Conservation (phyloP, 2,888 invertebrate species). For the Stenchaetothrips biformis region DNA sequence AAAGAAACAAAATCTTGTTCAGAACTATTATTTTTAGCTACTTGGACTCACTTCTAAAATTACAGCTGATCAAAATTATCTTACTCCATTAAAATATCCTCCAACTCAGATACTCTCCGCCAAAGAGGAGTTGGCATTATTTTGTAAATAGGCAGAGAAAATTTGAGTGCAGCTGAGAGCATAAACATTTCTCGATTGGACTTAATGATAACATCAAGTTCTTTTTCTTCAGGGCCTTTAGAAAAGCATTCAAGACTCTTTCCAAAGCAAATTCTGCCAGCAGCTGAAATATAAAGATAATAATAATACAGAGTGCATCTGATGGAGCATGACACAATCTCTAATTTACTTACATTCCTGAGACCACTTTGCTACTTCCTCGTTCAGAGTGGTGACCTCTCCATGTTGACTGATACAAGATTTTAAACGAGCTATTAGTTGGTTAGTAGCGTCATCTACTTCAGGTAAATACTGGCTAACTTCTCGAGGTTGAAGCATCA, state of each 20-base stretch:
- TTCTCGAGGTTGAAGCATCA: slow-evolving; percentile 51
- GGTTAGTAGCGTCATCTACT: slow-evolving; percentile 46
- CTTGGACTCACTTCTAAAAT: not conserved
- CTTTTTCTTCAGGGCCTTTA: slow-evolving; percentile 41
- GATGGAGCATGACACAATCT: slow-evolving; percentile 10
- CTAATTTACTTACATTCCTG: slow-evolving; percentile 46
- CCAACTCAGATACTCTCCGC: not conserved
- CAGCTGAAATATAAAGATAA: slow-evolving; percentile 40
- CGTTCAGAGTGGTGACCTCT: slow-evolving; percentile 43
- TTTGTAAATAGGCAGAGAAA: slow-evolving; percentile 48
- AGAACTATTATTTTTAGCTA: not conserved
- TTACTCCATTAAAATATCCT: not conserved
- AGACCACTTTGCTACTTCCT: slow-evolving; percentile 47
- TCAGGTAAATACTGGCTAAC: slow-evolving; percentile 48
- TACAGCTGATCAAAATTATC: slow-evolving; percentile 11
- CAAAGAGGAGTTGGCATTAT: slow-evolving; percentile 47
- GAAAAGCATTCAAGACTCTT: slow-evolving; percentile 47
- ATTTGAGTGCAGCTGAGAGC: slow-evolving; percentile 45
- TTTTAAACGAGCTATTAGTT: slow-evolving; percentile 45
- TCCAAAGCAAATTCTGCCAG: slow-evolving; percentile 51
- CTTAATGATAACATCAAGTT: slow-evolving; percentile 46
- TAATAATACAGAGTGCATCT: not conserved
- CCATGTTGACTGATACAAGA: slow-evolving; percentile 39
- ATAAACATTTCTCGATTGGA: slow-evolving; percentile 43
- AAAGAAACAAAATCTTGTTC: not conserved